phyloP scores from a whole-genome alignment of 2,113 vertebrate genomes.

The pig (Sus scrofa) region T2T-Sscrofa CM000815.6:131305001-131305500 shows the following conservation, averaged over 20 bases:
- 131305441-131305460: constrained; percentile 17
- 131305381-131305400: constrained; percentile 75
- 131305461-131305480: background rate
- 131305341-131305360: constrained; percentile 76
- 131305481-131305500: constrained; percentile 33
- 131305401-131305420: constrained; percentile 72
- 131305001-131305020: too few relatives aligned
- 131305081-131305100: background rate
- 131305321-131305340: constrained; percentile 74
- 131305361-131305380: constrained; percentile 78
- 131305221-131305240: constrained; percentile 44
- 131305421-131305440: constrained; percentile 66
- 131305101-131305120: background rate
- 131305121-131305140: background rate
- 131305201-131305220: background rate
- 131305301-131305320: constrained; percentile 74
- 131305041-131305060: too few relatives aligned
- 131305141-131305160: background rate
- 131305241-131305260: background rate
- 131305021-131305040: too few relatives aligned
- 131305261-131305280: constrained; percentile 43
- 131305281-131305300: constrained; percentile 51
- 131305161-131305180: constrained; percentile 34
- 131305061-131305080: background rate
- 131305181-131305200: background rate